phyloP scores from a whole-genome alignment of 2,113 vertebrate species.

The Motacilla alba region DNA sequence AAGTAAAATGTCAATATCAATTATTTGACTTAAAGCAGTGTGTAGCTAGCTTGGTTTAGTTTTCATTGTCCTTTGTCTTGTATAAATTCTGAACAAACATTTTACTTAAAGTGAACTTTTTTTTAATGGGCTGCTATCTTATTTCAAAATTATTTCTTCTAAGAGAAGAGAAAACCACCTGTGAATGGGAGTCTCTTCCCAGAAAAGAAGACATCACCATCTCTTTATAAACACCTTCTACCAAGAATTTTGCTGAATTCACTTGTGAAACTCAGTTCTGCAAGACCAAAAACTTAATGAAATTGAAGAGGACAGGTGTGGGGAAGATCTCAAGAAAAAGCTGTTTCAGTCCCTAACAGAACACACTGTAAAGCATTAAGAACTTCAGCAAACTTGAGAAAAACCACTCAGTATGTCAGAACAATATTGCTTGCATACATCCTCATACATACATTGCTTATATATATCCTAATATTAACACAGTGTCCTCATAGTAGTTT shows the following conservation, averaged over 20 bases:
- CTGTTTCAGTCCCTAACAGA: background rate
- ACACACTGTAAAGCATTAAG: background rate
- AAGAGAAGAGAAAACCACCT: background rate
- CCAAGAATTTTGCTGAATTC: background rate
- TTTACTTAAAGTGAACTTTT: background rate
- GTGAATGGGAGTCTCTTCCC: background rate
- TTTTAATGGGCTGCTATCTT: background rate
- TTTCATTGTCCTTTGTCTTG: background rate
- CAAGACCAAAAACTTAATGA: background rate
- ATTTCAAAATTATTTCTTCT: background rate
- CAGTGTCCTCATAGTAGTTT: background rate
- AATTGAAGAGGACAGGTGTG: rapidly evolving
- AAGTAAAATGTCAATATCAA: background rate
- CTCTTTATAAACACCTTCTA: background rate
- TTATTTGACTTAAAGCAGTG: background rate
- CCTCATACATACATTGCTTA: too few relatives aligned
- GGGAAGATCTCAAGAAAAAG: background rate
- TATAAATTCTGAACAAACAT: background rate
- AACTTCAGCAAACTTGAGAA: background rate
- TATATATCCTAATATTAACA: background rate
- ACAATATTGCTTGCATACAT: background rate
- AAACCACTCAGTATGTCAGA: background rate
- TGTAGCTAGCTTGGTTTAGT: background rate
- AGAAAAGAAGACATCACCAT: background rate
- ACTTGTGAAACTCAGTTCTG: background rate